Evolutionary conservation across 1,140 invertebrate species (phyloP), one percentile per base, ranked within the genome.

Genomic region (Harlomillsia oculata): DNA sequence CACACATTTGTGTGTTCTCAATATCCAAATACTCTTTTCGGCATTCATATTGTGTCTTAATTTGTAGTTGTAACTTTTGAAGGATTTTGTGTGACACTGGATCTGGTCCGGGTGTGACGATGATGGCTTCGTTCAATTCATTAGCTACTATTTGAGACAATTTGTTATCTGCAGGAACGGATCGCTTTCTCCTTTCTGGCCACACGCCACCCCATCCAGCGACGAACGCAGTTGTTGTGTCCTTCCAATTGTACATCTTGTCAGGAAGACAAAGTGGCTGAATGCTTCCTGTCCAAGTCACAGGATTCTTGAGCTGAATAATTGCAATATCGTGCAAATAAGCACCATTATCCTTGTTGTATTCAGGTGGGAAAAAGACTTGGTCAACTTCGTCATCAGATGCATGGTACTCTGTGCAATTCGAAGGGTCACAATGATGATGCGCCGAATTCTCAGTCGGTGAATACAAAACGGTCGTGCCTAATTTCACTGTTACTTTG

Each of bases 271-370:
- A 76, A 6, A 73, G 65, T 1, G 75, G 74, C 37, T 72, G 67
- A 3, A 75, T 70, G 26, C 68, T 67, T 2, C 68, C 61, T 6
- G 60, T 63, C 60, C 70, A 75, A 3, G 54, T 43, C 1, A 74
- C 68, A 3, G 71, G 69, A 25, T 67, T 40, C 14, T 65, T 66
- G 3, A 76, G 55, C 36, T 69, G 67, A 4, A 76, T 57, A 1
- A 76, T 54, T 16, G 74, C 75, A 16, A 76, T 75, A 56, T 76
- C 75, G 59, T 76, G 72, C 45, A 59, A 51, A 3, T 67, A 9
- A 4, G 5, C 16, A 5, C 5, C 6, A 20, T 9, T 48, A 2
- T 11, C 2, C 8, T 48, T 18, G 14, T 5, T 32, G 11, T 48
- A 48, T 11, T 32, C 28, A 1, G 45, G 45, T 13, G 30, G 28